Conservation (phyloP, 2,888 invertebrate genomes). For the Myathropa florea region DNA sequence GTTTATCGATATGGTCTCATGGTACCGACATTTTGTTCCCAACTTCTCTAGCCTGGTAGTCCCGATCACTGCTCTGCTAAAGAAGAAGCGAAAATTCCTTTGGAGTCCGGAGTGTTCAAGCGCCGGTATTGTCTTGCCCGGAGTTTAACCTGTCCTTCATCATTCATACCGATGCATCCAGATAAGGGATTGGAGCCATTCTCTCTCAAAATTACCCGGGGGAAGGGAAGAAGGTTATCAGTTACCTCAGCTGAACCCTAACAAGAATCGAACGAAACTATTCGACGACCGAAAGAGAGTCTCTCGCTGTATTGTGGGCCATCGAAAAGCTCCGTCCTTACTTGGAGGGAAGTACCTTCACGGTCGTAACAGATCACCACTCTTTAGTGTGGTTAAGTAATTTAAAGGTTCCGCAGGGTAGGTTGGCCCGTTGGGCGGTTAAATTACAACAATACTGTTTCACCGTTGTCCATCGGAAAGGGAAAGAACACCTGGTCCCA, state of each 20-base stretch:
- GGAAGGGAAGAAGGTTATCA: slow-evolving; percentile 32
- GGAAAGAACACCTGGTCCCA: slow-evolving; percentile 30
- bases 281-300: slow-evolving; percentile 40
- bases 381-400: slow-evolving; percentile 53
- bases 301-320: slow-evolving; percentile 44
- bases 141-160: too few relatives aligned
- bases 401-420: slow-evolving; percentile 43
- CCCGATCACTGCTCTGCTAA: slow-evolving; percentile 24
- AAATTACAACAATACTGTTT: slow-evolving; percentile 37
- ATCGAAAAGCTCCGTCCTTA: slow-evolving; percentile 51
- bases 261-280: slow-evolving; percentile 2
- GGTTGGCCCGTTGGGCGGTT: slow-evolving; percentile 48
- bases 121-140: slow-evolving; percentile 27
- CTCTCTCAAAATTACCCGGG: slow-evolving; percentile 13
- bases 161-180: slow-evolving; percentile 55
- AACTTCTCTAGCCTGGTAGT: slow-evolving; percentile 25
- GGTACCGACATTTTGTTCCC: slow-evolving; percentile 38
- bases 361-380: slow-evolving; percentile 33
- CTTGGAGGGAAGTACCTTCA: slow-evolving; percentile 47
- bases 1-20: slow-evolving; percentile 42
- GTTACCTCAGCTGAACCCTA: slow-evolving; percentile 31
- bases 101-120: background rate
- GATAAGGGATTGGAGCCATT: too few relatives aligned
- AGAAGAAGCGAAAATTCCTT: slow-evolving; percentile 34
- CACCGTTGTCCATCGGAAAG: slow-evolving; percentile 32